A percentile compares a stretch with the other conserved stretches of the same genome.
phyloP scores from a whole-genome alignment of 2,888 invertebrate species.

The Myathropa florea region DNA sequence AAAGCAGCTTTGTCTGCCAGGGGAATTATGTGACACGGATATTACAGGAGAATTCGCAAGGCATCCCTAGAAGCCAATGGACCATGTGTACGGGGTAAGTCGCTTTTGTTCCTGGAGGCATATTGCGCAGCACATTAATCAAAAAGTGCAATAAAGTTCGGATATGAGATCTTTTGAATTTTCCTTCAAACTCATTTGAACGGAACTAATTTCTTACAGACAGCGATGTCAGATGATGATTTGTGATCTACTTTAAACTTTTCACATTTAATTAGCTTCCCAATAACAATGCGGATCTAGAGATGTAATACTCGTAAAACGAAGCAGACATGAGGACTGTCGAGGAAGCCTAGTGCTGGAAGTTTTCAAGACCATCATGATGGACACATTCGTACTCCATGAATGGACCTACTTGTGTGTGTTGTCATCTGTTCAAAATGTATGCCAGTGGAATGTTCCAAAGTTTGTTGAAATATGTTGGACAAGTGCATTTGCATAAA shows the following conservation, averaged over 20 bases:
- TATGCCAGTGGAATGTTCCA: no score
- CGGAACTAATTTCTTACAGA: slow-evolving; percentile 52
- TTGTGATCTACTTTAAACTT: slow-evolving; percentile 49
- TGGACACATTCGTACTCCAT: no score
- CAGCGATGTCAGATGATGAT: slow-evolving; percentile 35
- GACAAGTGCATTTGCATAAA: no score
- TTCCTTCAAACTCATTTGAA: slow-evolving; percentile 19
- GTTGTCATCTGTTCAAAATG: no score
- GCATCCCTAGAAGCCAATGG: neutral
- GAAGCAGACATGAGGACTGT: neutral
- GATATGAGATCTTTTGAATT: slow-evolving; percentile 30
- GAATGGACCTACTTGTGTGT: no score
- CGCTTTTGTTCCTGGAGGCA: slow-evolving; percentile 48
- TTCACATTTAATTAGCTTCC: slow-evolving; percentile 32
- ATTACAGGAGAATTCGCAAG: slow-evolving; percentile 35
- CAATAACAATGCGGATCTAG: slow-evolving; percentile 1
- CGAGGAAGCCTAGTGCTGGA: neutral
- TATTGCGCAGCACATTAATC: slow-evolving; percentile 65
- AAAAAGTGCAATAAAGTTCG: slow-evolving; percentile 21
- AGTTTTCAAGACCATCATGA: no score
- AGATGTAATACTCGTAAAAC: neutral
- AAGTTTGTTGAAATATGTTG: no score
- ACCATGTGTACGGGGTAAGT: neutral
- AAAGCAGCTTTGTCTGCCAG: slow-evolving; percentile 17
- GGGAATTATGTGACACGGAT: slow-evolving; percentile 61